These are phyloP conservation scores for Forbesichthys agassizii DNA, from an alignment of 2,113 vertebrate species.

Conservation along the genomic window DNA sequence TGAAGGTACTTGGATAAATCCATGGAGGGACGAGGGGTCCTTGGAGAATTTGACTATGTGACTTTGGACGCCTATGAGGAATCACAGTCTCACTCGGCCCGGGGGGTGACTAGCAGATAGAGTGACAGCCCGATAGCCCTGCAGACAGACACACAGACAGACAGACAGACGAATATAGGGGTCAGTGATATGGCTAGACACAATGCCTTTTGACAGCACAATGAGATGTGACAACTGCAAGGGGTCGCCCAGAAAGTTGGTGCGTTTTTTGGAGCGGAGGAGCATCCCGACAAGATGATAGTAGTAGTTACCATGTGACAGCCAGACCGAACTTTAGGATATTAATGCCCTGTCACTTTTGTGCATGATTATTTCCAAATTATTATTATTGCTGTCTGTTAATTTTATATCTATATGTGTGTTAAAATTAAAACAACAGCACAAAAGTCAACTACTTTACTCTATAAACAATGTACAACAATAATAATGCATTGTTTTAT, in stretches of 20 bases:
- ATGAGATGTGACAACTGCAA: constrained; percentile 37
- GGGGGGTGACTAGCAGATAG: neutral
- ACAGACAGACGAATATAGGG: constrained; percentile 52
- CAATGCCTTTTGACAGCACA: constrained; percentile 74
- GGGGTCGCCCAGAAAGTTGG: constrained; percentile 24
- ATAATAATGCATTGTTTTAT: no score
- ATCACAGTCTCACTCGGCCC: constrained; percentile 29
- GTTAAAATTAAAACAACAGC: neutral
- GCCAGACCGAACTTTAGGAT: constrained; percentile 67
- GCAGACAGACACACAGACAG: constrained; percentile 53
- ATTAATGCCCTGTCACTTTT: constrained; percentile 43
- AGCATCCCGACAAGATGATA: constrained; percentile 50
- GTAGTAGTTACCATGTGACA: constrained; percentile 65
- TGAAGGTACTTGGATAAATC: constrained; percentile 45
- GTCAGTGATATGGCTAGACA: constrained; percentile 36
- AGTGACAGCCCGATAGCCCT: neutral
- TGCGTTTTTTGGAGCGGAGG: constrained; percentile 16
- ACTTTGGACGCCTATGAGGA: constrained; percentile 40
- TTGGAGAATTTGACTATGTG: constrained; percentile 46
- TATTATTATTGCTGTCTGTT: constrained; percentile 4
- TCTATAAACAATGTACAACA: no score
- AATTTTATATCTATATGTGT: constrained; percentile 26
- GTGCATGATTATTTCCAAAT: constrained; percentile 20
- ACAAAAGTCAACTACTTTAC: no score
- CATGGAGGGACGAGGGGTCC: constrained; percentile 4